Evolutionary conservation across 2,888 invertebrate species (phyloP), one percentile per base, ranked within the genome.

Genomic region (Cephonodes hylas): DNA sequence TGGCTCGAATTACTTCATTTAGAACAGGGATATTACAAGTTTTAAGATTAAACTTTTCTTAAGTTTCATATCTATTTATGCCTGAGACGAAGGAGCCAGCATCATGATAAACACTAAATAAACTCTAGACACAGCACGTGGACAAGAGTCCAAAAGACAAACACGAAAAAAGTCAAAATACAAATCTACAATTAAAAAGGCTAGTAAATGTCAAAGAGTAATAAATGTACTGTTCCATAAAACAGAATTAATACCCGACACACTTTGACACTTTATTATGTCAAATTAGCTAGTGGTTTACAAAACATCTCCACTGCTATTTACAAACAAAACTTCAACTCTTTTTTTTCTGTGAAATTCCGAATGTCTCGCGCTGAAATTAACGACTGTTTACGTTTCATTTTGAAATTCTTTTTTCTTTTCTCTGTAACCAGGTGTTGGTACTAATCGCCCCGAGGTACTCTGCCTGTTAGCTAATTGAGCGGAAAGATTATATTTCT

Each of bases 401-500:
- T 70, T 70, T 48, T 23, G 15, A 59, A 69, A 65, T 53, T 64
- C 62, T 44, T 67, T 64, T 69, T 71, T 69, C 74, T 75, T 70
- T 69, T 60, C 61, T 58, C 61, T 60, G 71, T 72, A 73, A 74
- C 77, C 78, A 79, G 79, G 79, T 80, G 80, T 81, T 81, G 74
- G 68, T 78, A 77, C 77, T 76, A 76, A 75, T 72, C 67, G 77
- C 80, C 76, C 65, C 65, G 65, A 79, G 84, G 79, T 64, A 69
- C 72, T 65, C 64, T 67, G 61, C 68, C 66, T 46, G 62, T 68
- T 72, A 65, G 73, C 79, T 87, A 86, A 87, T 86, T 85, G 77
- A 77, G 70, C 64, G 63, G 59, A 74, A 73, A 76, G 73, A 81
- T 87, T 71, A 67, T 64, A 72, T 88, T 88, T 75, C 88, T 68